Evolutionary conservation across 1,140 invertebrate genomes (phyloP).

Genomic region (Macrosteles quadrilineatus): DNA sequence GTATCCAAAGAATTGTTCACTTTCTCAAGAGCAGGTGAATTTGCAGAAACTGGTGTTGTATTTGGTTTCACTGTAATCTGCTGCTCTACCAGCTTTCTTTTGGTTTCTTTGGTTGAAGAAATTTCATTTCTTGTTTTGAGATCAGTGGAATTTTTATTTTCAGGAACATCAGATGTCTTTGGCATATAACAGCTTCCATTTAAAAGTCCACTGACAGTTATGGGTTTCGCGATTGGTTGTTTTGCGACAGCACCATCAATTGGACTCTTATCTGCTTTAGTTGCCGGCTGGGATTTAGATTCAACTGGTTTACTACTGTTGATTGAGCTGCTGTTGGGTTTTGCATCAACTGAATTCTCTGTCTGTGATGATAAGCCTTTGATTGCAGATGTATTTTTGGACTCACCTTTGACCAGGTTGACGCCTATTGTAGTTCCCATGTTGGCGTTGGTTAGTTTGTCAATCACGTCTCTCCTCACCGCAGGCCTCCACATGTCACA

Average conservation of each 20-base stretch:
- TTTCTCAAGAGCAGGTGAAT: too few species aligned
- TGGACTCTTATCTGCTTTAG: too few species aligned
- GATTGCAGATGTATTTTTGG: background rate
- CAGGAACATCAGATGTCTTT: conserved; percentile 26
- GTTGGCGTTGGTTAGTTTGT: conserved; percentile 11
- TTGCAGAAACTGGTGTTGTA: too few species aligned
- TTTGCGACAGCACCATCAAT: too few species aligned
- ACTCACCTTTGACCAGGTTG: conserved; percentile 17
- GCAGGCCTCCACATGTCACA: conserved; percentile 50
- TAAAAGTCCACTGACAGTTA: conserved; percentile 10
- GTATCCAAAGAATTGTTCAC: too few species aligned
- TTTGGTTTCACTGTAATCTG: too few species aligned
- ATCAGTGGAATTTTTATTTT: background rate
- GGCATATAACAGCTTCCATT: conserved; percentile 21
- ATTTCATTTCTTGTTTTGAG: too few species aligned
- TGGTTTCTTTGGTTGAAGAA: too few species aligned
- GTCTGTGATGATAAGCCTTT: background rate
- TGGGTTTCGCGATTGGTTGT: background rate
- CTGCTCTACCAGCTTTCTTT: too few species aligned
- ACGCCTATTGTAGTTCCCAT: background rate
- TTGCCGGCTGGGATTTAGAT: too few species aligned
- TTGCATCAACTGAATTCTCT: background rate
- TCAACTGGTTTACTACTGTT: too few species aligned
- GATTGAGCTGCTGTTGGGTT: too few species aligned
- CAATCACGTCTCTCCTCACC: conserved; percentile 9